Percentiles rank a stretch among this genome's conserved stretches.
These are phyloP conservation scores for Melanostoma mellinum DNA, from an alignment of 2,888 invertebrate species.

Conservation along the genomic window DNA sequence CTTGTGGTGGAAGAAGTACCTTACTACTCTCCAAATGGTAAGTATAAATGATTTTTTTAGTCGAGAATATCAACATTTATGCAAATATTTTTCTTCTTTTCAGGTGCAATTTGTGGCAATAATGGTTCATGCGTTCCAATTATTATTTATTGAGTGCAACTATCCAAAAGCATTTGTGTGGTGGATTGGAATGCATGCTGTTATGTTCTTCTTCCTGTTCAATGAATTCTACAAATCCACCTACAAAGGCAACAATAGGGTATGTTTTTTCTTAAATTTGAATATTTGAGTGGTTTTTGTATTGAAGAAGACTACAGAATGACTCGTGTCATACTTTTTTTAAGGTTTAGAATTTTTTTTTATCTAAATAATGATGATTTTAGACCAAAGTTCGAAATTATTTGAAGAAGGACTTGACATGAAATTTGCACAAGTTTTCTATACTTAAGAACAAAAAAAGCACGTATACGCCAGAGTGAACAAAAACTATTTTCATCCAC, in stretches of 20 bases:
- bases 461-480: too few species aligned
- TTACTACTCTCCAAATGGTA: slow-evolving; percentile 96
- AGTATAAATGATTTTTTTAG: slow-evolving; percentile 74
- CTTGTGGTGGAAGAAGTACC: slow-evolving; percentile 98
- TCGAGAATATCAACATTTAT: neutral
- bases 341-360: too few species aligned
- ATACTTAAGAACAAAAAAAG: too few species aligned
- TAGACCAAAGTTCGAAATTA: too few species aligned
- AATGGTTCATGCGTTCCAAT: slow-evolving; percentile 95
- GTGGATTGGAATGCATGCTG: slow-evolving; percentile 98
- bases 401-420: too few species aligned
- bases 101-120: slow-evolving; percentile 94
- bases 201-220: slow-evolving; percentile 98
- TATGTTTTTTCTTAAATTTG: slow-evolving; percentile 73
- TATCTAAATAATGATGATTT: too few species aligned
- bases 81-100: slow-evolving; percentile 55
- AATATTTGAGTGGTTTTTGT: neutral
- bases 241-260: slow-evolving; percentile 83
- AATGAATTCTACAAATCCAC: slow-evolving; percentile 95
- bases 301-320: neutral
- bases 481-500: too few species aligned
- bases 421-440: too few species aligned
- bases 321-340: too few species aligned
- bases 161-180: slow-evolving; percentile 96
- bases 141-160: slow-evolving; percentile 94